Evolutionary conservation across 2,888 invertebrate species (phyloP).

Genomic region (Sycophila texana): DNA sequence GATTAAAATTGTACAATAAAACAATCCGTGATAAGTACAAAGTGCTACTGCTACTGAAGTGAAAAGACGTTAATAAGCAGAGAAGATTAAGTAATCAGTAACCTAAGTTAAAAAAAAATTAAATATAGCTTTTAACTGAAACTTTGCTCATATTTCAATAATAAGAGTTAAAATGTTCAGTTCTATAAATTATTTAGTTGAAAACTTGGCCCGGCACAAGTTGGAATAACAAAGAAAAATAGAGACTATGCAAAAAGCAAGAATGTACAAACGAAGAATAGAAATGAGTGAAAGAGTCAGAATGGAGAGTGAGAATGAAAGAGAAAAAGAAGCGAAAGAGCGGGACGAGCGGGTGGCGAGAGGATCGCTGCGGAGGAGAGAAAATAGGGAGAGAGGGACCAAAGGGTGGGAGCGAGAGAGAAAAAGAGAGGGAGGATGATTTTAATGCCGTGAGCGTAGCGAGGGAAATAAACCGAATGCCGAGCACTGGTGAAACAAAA

Average conservation of each 20-base stretch:
- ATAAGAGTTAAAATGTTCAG: not conserved
- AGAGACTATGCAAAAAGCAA: constrained; percentile 37
- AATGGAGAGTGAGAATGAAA: constrained; percentile 24
- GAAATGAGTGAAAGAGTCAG: not conserved
- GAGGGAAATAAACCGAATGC: constrained; percentile 54
- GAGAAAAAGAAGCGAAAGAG: not conserved
- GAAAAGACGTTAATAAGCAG: too few relatives aligned
- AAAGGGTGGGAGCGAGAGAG: constrained; percentile 12
- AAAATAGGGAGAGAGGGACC: not conserved
- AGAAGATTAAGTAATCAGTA: too few relatives aligned
- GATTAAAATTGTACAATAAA: too few relatives aligned
- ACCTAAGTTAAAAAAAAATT: too few relatives aligned
- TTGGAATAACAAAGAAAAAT: constrained; percentile 47
- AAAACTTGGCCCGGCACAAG: constrained; percentile 35
- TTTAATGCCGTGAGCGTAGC: constrained; percentile 51
- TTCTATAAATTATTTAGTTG: constrained; percentile 48
- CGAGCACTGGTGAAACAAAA: constrained; percentile 49
- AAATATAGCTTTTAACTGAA: too few relatives aligned
- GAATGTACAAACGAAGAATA: constrained; percentile 11
- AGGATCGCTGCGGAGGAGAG: not conserved
- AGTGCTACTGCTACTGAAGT: too few relatives aligned
- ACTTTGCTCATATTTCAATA: constrained; percentile 23
- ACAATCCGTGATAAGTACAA: too few relatives aligned
- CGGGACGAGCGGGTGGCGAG: not conserved
- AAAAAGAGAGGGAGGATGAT: constrained; percentile 45